Percentiles rank a stretch among this genome's conserved stretches.
Evolutionary conservation across 2,888 invertebrate genomes (phyloP).

Genomic region (Netelia virgata): DNA sequence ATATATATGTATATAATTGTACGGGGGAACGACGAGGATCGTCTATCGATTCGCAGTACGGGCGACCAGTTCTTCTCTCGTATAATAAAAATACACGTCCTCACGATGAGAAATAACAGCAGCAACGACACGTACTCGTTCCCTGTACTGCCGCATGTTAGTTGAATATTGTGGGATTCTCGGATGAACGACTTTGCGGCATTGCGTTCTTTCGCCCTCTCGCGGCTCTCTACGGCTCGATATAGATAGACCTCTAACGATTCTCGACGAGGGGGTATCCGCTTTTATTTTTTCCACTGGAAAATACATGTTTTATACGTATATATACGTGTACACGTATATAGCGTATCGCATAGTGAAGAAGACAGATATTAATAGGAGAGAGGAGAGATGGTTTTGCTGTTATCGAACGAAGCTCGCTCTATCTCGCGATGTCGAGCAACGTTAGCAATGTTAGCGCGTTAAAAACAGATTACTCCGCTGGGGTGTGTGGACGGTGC

Average conservation of each 20-base stretch:
- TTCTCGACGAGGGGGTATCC: neutral
- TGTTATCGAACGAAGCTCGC: slow-evolving; percentile 30
- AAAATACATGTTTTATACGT: neutral
- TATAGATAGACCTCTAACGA: neutral
- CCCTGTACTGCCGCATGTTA: neutral
- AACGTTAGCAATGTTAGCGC: neutral
- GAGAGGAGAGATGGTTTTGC: neutral
- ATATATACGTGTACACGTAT: neutral
- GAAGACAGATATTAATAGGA: slow-evolving; percentile 27
- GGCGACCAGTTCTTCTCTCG: slow-evolving; percentile 9
- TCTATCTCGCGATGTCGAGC: neutral
- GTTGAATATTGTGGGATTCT: neutral
- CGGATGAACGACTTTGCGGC: neutral
- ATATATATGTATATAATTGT: no score
- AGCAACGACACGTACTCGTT: neutral
- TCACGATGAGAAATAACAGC: neutral
- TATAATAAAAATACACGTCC: slow-evolving; percentile 13
- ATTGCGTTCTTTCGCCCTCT: neutral
- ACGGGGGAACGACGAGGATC: neutral
- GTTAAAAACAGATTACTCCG: neutral
- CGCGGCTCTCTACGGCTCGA: neutral
- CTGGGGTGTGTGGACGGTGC: neutral
- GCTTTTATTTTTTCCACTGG: slow-evolving; percentile 5
- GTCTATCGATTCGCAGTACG: slow-evolving; percentile 18
- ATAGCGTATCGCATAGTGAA: neutral